Conservation (phyloP, 2,888 invertebrate species). For the Tetramorium bicarinatum region DNA sequence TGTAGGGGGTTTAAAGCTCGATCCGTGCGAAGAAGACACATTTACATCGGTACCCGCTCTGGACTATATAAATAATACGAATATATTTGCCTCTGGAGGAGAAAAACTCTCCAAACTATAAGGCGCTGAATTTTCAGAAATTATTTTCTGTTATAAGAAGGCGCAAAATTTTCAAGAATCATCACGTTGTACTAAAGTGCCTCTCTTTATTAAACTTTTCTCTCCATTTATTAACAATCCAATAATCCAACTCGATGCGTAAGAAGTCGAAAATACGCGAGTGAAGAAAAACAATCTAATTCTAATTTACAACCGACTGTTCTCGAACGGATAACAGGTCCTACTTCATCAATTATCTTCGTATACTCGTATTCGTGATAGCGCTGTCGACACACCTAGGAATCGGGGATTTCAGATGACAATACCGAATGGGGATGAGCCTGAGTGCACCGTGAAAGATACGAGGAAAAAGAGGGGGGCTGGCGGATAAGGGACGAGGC, state of each 20-base stretch:
- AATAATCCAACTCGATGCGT: not conserved
- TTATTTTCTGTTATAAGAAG: not conserved
- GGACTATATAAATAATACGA: conserved; percentile 2
- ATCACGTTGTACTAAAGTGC: not conserved
- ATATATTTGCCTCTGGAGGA: not conserved
- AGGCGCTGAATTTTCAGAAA: not conserved
- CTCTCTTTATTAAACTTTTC: not conserved
- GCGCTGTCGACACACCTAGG: conserved; percentile 58
- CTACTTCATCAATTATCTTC: conserved; percentile 55
- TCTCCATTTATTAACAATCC: not conserved
- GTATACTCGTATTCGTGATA: conserved; percentile 42
- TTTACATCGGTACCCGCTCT: too few species aligned
- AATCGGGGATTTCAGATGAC: conserved; percentile 63
- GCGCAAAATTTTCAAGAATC: not conserved
- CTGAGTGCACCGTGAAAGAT: conserved; percentile 49
- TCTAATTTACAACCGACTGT: conserved; percentile 9
- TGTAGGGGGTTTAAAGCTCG: not conserved
- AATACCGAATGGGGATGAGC: conserved; percentile 58
- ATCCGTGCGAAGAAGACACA: not conserved
- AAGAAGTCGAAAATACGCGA: not conserved
- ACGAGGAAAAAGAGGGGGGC: conserved; percentile 18
- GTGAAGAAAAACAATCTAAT: not conserved
- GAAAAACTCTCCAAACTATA: not conserved
- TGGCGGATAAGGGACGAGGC: conserved; percentile 61
- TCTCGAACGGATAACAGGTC: not conserved